Base-by-base conservation (phyloP, 2,113 vertebrate species). In the Chaetodon auriga region DNA sequence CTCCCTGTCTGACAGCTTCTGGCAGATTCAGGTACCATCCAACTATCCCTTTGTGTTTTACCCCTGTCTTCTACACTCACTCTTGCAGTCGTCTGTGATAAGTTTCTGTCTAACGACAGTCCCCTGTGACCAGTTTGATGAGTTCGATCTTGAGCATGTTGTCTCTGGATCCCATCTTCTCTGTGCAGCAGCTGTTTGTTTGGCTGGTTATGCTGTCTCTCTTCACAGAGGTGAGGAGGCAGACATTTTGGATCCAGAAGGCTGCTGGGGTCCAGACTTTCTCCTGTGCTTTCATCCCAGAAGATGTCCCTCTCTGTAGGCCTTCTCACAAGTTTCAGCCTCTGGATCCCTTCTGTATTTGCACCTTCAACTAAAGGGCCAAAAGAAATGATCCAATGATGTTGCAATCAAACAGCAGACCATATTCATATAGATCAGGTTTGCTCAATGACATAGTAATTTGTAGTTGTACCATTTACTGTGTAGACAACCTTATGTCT, bases 221-320 rank as follows among this genome's bases (percentile, higher is more conserved):
- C 69, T 62, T 82, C 9, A 19, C 63, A 23, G 62, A 81, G 38
- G 35, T 65, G 60, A 51, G 78, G 60, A 51, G 78, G 12, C 38
- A 60, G 71, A 62, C 46, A 62, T 54, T 66, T 85, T 57, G 78
- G 57, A 46, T 90, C 78, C 41, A 75, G 78, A 53, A 90, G 74
- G 36, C 91, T 68, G 45, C 62, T 66, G 5, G 83, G 90, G 4
- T 96, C 95, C 61, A 93, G n/a, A 0, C 88, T 91, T 41, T 95
- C 91, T 0, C 90, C 94, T 86, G 94, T 96, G 41, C 92, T 95
- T 41, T 92, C 93, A 46, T 96, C 95, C 95, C 96, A 96, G 84
- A 95, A 92, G 18, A 94, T 54, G 72, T 96, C 84, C 60, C 86
- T 91, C 0, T 4, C 76, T n/a, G 25, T 75, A 6, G 93, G 89